Base-by-base conservation (phyloP, 2,888 invertebrate species). In the Thereva nobilitata region DNA sequence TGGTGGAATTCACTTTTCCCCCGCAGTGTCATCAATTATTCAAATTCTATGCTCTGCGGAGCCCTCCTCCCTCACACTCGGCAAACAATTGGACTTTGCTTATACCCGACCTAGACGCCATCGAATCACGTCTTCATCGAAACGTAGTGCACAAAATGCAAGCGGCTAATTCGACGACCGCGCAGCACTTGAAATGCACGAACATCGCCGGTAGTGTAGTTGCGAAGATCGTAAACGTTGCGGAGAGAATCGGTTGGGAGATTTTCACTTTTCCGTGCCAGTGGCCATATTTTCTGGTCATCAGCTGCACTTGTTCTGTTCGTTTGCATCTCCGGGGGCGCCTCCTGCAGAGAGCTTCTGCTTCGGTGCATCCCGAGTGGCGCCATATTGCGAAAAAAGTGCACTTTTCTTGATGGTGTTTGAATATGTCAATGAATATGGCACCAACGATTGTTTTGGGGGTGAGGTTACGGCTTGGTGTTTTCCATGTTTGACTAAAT, bases 1-100 rank as follows among this genome's bases (percentile, higher is more conserved):
- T 5, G 47, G 10, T 12, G n/a, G 5, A 55, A 55, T 37, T 38
- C 38, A 55, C 55, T 55, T 55, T 55, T 40, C 38, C 37, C n/a
- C 55, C 12, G 40, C 55, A 8, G 10, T 40, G 23, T 55, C 41
- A 12, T 35, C 55, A 55, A 37, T 38, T 55, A 41, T 55, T 40
- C n/a, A 55, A 35, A 55, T 55, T 55, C 37, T 10, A 40, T 55
- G 37, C 53, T 37, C n/a, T 53, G 23, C 23, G 23, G 23, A 23
- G 23, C 35, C 40, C 8, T 40, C 41, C 7, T 38, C 41, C n/a
- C 34, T 34, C 38, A 37, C n/a, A 47, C 12, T 47, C 47, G 12
- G 12, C 12, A 10, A 12, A n/a, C 47, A 10, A 10, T 47, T 47
- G 23, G 23, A 23, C 23, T 5, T 47, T 47, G 47, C n/a, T 47